Evolutionary conservation across 2,888 invertebrate species (phyloP).

Genomic region (Conistra vaccinii): DNA sequence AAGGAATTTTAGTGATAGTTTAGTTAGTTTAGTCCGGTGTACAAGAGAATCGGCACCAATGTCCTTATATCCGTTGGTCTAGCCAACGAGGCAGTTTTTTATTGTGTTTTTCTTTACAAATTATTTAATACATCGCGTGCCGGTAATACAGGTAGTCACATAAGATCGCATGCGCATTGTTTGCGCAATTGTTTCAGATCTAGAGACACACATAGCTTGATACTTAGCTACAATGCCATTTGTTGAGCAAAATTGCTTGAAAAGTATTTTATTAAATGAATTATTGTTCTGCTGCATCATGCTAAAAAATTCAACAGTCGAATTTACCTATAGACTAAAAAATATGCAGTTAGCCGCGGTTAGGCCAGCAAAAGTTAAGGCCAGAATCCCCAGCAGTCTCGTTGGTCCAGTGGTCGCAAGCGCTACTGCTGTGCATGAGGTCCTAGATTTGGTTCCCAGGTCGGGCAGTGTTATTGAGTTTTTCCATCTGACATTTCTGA

Average conservation of each 20-base stretch:
- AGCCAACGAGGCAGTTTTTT: too few relatives aligned
- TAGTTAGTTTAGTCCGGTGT: too few relatives aligned
- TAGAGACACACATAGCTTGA: neutral
- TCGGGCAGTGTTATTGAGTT: too few relatives aligned
- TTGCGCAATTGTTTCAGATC: slow-evolving; percentile 25
- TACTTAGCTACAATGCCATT: neutral
- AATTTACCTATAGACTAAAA: neutral
- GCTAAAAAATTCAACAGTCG: neutral
- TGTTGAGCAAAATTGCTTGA: neutral
- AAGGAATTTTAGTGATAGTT: too few relatives aligned
- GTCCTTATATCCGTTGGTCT: too few relatives aligned
- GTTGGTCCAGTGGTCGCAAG: too few relatives aligned
- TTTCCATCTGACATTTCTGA: too few relatives aligned
- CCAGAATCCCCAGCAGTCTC: neutral
- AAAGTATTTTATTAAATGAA: neutral
- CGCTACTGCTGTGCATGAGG: too few relatives aligned
- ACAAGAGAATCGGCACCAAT: too few relatives aligned
- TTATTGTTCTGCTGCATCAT: neutral
- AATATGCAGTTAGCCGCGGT: neutral
- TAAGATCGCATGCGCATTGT: slow-evolving; percentile 26
- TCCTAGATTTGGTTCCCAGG: too few relatives aligned
- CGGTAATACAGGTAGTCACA: neutral
- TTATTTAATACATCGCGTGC: slow-evolving; percentile 23
- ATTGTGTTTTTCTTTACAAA: too few relatives aligned
- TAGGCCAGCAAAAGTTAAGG: neutral